A percentile compares a stretch with the other conserved stretches of the same genome.
Conservation (phyloP, 2,888 invertebrate species). For the Anoncus sp. region DNA sequence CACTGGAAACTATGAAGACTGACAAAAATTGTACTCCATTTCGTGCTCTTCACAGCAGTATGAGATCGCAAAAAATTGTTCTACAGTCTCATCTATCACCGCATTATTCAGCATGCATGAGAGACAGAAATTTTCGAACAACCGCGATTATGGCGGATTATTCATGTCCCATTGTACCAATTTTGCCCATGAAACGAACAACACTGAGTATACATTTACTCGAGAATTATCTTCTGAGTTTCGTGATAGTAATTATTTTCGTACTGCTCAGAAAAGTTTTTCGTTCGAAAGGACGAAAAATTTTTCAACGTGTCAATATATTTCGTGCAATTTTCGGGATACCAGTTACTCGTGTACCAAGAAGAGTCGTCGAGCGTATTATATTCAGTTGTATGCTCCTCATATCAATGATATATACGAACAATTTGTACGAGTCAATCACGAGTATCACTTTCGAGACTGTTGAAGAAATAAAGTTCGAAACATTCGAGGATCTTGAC, state of each 20-base stretch:
- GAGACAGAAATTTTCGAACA: conserved; percentile 34
- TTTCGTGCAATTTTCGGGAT: conserved; percentile 55
- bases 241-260: conserved; percentile 36
- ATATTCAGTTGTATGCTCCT: conserved; percentile 53
- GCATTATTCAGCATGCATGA: conserved; percentile 28
- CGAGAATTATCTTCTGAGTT: conserved; percentile 14
- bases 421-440: conserved; percentile 59
- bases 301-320: conserved; percentile 53
- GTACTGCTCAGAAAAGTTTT: conserved; percentile 12
- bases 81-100: conserved; percentile 26
- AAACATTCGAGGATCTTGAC: conserved; percentile 58
- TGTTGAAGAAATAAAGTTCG: conserved; percentile 31
- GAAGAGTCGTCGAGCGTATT: conserved; percentile 60
- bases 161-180: conserved; percentile 62
- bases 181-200: conserved; percentile 1
- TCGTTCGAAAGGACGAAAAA: conserved; percentile 9
- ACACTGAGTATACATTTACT: neutral
- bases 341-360: conserved; percentile 23
- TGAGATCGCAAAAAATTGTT: conserved; percentile 48
- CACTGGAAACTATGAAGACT: neutral
- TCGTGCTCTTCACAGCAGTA: neutral
- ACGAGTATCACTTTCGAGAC: conserved; percentile 45
- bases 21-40: fast-evolving
- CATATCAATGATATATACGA: conserved; percentile 55
- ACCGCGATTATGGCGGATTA: conserved; percentile 16